Conservation (phyloP, 2,113 vertebrate species). For the Coptodon bakossiorum region DNA sequence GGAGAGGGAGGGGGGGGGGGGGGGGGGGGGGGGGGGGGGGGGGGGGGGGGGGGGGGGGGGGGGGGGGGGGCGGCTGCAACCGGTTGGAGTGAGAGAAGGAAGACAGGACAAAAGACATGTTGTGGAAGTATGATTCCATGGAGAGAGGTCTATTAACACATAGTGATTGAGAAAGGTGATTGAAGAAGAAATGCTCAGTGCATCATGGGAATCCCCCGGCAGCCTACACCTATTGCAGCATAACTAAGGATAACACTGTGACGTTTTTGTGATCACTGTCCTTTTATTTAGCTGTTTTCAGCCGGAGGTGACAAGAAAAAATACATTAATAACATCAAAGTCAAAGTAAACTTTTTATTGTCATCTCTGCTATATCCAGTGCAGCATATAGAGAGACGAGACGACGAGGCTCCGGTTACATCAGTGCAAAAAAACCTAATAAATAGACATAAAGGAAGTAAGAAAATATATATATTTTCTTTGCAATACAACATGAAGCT, state of each 20-base stretch:
- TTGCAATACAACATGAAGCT: not conserved
- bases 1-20: rapidly evolving
- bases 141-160: not conserved
- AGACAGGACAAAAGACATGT: not conserved
- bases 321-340: not conserved
- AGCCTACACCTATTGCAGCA: not conserved
- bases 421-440: not conserved
- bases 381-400: not conserved
- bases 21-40: not conserved
- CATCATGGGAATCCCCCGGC: not conserved
- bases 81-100: not conserved
- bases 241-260: not conserved
- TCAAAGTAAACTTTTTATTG: not conserved
- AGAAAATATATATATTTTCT: not conserved
- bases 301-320: not conserved
- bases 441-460: not conserved
- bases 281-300: not conserved
- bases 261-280: not conserved
- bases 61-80: not conserved
- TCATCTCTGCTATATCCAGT: not conserved
- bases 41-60: rapidly evolving
- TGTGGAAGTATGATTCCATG: not conserved
- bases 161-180: not conserved
- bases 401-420: not conserved
- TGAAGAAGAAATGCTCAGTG: not conserved